These are phyloP conservation scores for Ptyas mucosa DNA, from an alignment of 2,113 vertebrate genomes.

Conservation along the genomic window DNA sequence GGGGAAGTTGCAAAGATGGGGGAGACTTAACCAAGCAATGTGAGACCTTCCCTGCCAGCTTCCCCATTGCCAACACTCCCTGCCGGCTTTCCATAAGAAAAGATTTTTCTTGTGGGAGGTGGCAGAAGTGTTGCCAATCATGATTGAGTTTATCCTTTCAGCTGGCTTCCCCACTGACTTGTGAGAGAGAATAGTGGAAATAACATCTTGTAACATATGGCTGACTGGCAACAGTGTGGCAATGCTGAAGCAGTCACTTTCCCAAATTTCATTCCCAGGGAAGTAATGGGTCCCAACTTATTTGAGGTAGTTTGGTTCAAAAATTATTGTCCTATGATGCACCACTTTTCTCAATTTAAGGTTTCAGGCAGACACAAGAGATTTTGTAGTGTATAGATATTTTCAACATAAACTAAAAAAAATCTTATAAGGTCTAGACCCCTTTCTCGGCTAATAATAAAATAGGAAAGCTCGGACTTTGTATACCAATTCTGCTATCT, in stretches of 20 bases:
- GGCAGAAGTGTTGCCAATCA: not conserved
- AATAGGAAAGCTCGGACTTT: not conserved
- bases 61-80: not conserved
- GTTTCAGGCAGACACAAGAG: not conserved
- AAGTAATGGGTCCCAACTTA: not conserved
- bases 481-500: not conserved
- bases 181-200: not conserved
- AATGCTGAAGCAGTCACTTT: not conserved
- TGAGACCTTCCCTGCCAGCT: not conserved
- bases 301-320: not conserved
- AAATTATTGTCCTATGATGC: not conserved
- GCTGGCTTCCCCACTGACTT: not conserved
- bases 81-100: not conserved
- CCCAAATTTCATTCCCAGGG: not conserved
- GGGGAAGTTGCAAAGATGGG: not conserved
- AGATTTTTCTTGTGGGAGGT: not conserved
- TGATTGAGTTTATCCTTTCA: not conserved
- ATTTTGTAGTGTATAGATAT: not conserved
- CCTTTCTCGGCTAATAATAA: not conserved
- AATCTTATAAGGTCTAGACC: not conserved
- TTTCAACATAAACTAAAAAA: not conserved
- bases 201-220: not conserved
- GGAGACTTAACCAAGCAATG: not conserved
- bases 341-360: not conserved
- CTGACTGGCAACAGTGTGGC: not conserved